Evolutionary conservation across 2,888 invertebrate species (phyloP).

Genomic region (Ephialtes manifestator): DNA sequence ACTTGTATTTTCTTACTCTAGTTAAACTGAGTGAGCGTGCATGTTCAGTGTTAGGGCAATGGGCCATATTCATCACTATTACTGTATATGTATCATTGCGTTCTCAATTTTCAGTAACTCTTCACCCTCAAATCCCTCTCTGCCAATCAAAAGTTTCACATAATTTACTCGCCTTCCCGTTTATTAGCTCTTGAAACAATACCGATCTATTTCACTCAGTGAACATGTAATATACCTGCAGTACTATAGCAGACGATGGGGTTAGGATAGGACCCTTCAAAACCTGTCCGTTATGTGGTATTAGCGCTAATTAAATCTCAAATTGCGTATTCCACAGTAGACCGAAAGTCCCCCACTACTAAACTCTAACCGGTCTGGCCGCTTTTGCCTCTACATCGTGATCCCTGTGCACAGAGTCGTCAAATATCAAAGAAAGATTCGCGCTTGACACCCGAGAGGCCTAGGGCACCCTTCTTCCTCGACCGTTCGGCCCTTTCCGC

Average conservation of each 20-base stretch:
- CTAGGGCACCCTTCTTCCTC: constrained; percentile 46
- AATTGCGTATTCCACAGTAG: constrained; percentile 75
- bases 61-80: background rate
- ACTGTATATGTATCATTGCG: constrained; percentile 1
- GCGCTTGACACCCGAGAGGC: constrained; percentile 77
- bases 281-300: constrained; percentile 74
- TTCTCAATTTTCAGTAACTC: constrained; percentile 53
- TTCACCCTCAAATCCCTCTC: constrained; percentile 16
- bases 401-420: constrained; percentile 67
- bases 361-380: constrained; percentile 44
- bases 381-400: constrained; percentile 40
- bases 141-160: constrained; percentile 55
- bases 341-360: constrained; percentile 42
- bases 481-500: constrained; percentile 28
- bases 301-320: constrained; percentile 82
- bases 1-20: background rate
- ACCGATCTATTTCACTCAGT: constrained; percentile 55
- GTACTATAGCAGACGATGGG: background rate
- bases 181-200: constrained; percentile 52
- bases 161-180: constrained; percentile 15
- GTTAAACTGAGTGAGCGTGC: background rate
- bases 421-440: constrained; percentile 79
- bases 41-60: background rate
- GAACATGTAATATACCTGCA: constrained; percentile 36
- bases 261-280: constrained; percentile 66